Conservation (phyloP, 2,113 vertebrate genomes). For the Neotoma lepida region DNA sequence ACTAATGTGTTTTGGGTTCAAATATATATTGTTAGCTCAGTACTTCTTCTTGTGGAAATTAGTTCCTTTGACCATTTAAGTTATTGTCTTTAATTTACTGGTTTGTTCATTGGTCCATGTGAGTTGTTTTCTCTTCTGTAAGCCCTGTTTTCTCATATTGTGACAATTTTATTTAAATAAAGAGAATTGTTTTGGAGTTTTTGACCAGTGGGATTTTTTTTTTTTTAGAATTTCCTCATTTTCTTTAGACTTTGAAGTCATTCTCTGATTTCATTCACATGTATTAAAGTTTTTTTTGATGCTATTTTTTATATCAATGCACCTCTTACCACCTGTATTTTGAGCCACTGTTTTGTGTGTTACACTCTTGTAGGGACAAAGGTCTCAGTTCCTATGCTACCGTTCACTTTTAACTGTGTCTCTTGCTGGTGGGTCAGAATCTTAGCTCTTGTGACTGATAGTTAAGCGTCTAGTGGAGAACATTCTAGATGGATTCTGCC, state of each 20-base stretch:
- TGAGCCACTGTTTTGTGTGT: background rate
- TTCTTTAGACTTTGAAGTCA: conserved; percentile 3
- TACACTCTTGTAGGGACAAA: background rate
- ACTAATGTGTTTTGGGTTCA: conserved; percentile 27
- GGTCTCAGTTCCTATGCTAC: background rate
- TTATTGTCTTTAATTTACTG: background rate
- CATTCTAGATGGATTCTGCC: background rate
- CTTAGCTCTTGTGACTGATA: conserved; percentile 23
- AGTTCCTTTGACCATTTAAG: conserved; percentile 18
- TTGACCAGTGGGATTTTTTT: background rate
- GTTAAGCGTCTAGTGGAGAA: background rate
- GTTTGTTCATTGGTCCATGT: conserved; percentile 31
- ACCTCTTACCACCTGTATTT: conserved; percentile 20
- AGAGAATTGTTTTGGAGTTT: background rate
- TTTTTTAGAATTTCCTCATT: conserved; percentile 42
- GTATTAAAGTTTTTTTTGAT: conserved; percentile 1
- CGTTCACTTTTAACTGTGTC: background rate
- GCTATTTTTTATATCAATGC: background rate
- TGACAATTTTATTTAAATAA: conserved; percentile 17
- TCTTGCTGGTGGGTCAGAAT: background rate
- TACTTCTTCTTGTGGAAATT: conserved; percentile 16
- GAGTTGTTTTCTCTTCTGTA: background rate
- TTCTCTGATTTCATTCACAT: conserved; percentile 27
- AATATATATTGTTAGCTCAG: background rate
- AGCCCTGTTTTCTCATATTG: conserved; percentile 30